Base-by-base conservation (phyloP, 1,140 invertebrate species). In the Atta texana region DNA sequence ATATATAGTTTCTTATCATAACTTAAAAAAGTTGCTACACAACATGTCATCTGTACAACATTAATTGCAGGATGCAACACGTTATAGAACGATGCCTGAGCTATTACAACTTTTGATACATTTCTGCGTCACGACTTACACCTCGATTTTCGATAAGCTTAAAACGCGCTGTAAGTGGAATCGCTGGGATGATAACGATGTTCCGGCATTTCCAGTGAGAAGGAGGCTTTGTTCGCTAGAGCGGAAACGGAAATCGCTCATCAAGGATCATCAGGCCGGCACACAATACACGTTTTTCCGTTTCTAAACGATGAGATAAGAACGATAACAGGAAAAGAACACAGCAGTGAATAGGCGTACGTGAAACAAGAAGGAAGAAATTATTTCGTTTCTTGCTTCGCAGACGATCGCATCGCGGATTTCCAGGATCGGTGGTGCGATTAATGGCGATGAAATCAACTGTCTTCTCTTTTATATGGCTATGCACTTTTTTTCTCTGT, bases 201-300 rank as follows among this genome's bases (percentile, higher is more conserved):
- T 93, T 93, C 92, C 91, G 87, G 85, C 91, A 89, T 90, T 94
- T 94, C 93, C 93, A 88, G 77, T 87, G 91, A 87, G 90, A 92
- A 92, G 89, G 90, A 91, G 82, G 93, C 92, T 94, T 94, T 94
- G 94, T 94, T 93, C 93, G 92, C 91, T 87, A 84, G 57, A 74
- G 44, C 92, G 93, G 93, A 94, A 94, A 89, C 93, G 93, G 93
- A 94, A 93, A 94, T 93, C 93, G 93, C 93, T 94, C 93, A 94
- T 94, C 93, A 93, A 90, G 91, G 85, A 92, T 89, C 92, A 94
- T 93, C 93, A 92, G 88, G 91, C 92, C 89, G 76, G 80, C 74
- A 87, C 53, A 88, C 90, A 88, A 91, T 89, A 87, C 86, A 71
- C 86, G 82, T 85, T 82, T 82, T 85, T 80, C 90, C 80, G 63